A percentile compares a stretch with the other conserved stretches of the same genome.
Conservation (phyloP, 2,797 vertebrate genomes). For the Phoeniculus purpureus region DNA sequence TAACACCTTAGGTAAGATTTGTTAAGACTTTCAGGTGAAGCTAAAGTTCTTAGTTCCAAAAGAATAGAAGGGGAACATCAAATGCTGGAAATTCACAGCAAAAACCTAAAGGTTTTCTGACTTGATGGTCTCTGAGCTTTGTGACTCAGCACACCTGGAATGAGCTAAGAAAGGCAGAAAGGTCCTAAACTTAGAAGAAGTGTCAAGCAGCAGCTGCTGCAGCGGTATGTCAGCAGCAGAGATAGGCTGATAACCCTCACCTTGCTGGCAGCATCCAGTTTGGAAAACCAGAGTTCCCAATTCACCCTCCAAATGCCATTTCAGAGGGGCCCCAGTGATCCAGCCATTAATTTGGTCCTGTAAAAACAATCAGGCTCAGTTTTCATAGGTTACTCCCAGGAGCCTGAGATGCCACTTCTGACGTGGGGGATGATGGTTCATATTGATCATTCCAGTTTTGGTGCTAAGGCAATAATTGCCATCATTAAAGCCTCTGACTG, state of each 20-base stretch:
- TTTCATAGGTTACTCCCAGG: neutral
- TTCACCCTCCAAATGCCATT: neutral
- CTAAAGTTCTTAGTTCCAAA: neutral
- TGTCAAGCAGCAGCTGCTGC: neutral
- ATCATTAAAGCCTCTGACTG: neutral
- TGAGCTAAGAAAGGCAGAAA: neutral
- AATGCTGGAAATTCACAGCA: neutral
- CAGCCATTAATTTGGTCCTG: neutral
- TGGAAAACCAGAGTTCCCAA: neutral
- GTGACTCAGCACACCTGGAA: neutral
- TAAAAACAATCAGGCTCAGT: neutral
- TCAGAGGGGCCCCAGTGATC: fast-evolving
- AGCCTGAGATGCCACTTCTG: neutral
- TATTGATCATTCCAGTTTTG: neutral
- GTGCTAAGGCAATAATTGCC: neutral
- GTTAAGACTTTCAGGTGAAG: neutral
- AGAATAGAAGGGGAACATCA: neutral
- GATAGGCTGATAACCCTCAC: neutral
- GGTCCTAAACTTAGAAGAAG: neutral
- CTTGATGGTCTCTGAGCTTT: neutral
- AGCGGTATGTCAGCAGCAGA: neutral
- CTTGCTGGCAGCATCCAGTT: neutral
- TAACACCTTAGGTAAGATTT: neutral
- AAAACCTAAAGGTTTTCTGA: neutral
- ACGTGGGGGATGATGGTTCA: fast-evolving